Percentiles rank a stretch among this genome's conserved stretches.
Conservation (phyloP, 2,113 vertebrate genomes). For the Peromyscus polionotus region DNA sequence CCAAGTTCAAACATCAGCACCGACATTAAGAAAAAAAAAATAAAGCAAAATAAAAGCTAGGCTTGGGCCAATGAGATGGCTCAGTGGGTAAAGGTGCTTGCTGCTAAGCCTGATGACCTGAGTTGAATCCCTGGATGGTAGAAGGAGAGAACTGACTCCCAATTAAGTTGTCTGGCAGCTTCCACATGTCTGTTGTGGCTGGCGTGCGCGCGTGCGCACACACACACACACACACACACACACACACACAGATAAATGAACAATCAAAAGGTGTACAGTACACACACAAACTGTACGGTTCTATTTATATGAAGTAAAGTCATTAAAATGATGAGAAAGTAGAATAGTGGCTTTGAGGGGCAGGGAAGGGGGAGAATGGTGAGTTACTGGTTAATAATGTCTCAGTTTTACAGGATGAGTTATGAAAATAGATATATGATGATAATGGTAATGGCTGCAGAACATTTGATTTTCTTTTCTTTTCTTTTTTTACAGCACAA, state of each 20-base stretch:
- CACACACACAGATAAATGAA: not conserved
- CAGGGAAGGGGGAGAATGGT: not conserved
- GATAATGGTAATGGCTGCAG: not conserved
- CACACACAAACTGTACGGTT: not conserved
- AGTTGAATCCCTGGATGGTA: not conserved
- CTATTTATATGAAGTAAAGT: not conserved
- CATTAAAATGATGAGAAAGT: not conserved
- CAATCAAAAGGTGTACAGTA: too few species aligned
- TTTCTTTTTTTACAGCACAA: too few species aligned
- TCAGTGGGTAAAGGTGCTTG: not conserved
- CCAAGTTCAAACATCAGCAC: not conserved
- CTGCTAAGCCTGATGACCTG: not conserved
- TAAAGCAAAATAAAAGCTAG: not conserved
- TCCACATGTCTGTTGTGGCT: not conserved
- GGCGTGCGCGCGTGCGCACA: too few species aligned
- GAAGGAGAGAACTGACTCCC: not conserved
- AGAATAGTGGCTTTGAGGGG: not conserved
- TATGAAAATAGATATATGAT: not conserved
- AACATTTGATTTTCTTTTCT: not conserved
- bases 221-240: too few species aligned
- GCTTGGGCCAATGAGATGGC: not conserved
- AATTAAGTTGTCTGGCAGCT: not conserved
- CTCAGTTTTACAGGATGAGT: not conserved
- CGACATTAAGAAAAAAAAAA: not conserved
- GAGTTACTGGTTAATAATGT: not conserved